Evolutionary conservation across 2,888 invertebrate species (phyloP).

Genomic region (Rhyacophila evoluta): DNA sequence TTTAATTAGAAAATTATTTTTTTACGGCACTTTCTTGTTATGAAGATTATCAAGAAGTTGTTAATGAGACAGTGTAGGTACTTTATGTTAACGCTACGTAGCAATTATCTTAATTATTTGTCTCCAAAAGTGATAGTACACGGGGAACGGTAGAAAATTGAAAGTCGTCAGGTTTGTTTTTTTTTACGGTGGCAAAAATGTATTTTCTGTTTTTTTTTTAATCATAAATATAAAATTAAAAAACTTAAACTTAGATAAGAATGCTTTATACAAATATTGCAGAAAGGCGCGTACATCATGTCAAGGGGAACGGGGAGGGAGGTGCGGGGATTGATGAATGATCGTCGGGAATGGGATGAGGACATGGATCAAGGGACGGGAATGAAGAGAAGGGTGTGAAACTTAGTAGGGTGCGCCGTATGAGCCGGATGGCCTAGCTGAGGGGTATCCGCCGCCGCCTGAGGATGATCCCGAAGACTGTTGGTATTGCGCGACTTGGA

Average conservation of each 20-base stretch:
- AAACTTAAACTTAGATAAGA: slow-evolving; percentile 62
- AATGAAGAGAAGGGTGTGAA: slow-evolving; percentile 36
- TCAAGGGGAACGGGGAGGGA: slow-evolving; percentile 48
- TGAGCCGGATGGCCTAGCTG: slow-evolving; percentile 68
- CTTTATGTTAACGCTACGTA: not conserved
- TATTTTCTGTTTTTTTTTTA: slow-evolving; percentile 69
- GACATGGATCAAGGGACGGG: not conserved
- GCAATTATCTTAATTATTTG: slow-evolving; percentile 3
- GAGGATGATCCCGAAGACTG: slow-evolving; percentile 70
- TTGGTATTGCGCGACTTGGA: slow-evolving; percentile 88
- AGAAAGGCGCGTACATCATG: slow-evolving; percentile 37
- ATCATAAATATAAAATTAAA: slow-evolving; percentile 65
- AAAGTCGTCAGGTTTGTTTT: slow-evolving; percentile 30
- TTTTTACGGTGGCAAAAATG: slow-evolving; percentile 61
- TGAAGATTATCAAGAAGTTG: not conserved
- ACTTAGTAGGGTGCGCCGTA: slow-evolving; percentile 72
- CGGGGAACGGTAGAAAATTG: not conserved
- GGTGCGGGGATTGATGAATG: not conserved
- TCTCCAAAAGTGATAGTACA: not conserved
- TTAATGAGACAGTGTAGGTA: not conserved
- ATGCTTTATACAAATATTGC: slow-evolving; percentile 55
- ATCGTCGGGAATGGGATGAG: slow-evolving; percentile 23
- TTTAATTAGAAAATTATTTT: too few species aligned
- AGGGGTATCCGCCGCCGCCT: slow-evolving; percentile 60
- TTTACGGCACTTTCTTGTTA: too few species aligned